Conservation (phyloP, 64 coral and sea anemone species). For the Stichodactyla helianthus region DNA sequence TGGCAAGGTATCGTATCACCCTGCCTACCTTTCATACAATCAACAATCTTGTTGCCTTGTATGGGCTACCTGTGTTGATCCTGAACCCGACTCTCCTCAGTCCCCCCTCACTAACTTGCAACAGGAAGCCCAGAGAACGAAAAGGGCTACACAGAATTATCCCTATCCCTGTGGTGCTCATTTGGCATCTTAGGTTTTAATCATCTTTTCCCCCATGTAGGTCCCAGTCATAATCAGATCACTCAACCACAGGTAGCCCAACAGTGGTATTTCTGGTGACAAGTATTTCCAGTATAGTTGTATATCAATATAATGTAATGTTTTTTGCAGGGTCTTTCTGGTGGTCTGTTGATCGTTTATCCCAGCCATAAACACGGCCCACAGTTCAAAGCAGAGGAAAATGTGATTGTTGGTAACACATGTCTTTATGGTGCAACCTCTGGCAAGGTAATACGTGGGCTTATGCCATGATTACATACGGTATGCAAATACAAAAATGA, state of each 20-base stretch:
- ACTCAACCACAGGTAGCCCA: neutral
- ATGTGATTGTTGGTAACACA: conserved; percentile 83
- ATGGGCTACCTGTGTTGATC: neutral
- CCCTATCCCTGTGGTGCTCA: too few species aligned
- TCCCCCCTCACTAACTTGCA: too few species aligned
- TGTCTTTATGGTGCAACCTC: conserved; percentile 92
- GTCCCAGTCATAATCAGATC: too few species aligned
- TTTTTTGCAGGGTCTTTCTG: conserved; percentile 68
- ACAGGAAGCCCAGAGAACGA: too few species aligned
- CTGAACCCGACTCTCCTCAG: neutral
- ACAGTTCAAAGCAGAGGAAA: conserved; percentile 79
- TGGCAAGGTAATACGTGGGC: conserved; percentile 67
- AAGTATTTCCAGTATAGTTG: too few species aligned
- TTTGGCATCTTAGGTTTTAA: too few species aligned
- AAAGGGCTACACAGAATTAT: too few species aligned
- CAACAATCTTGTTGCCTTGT: neutral
- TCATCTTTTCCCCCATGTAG: too few species aligned
- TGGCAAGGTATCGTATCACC: conserved; percentile 61
- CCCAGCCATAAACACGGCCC: conserved; percentile 69
- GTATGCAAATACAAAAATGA: neutral
- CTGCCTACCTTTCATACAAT: neutral
- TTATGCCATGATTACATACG: neutral
- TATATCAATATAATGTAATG: neutral
- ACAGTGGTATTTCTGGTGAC: neutral
- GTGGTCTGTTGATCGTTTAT: conserved; percentile 77